These are phyloP conservation scores for Paracanthobrama guichenoti DNA, from an alignment of 2,113 vertebrate species.

Conservation along the genomic window DNA sequence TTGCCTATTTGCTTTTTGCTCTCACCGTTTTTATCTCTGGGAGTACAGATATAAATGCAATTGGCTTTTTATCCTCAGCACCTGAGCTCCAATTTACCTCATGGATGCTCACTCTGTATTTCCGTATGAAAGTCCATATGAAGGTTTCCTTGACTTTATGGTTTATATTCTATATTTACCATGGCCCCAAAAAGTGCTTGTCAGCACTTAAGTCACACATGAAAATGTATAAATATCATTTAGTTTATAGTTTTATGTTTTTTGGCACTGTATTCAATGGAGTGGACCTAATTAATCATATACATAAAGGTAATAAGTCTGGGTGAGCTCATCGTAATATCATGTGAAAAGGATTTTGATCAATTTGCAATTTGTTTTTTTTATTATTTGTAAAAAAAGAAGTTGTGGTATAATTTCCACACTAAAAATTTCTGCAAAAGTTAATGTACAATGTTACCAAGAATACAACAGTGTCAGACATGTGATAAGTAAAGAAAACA, in stretches of 20 bases:
- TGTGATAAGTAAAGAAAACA: too few relatives aligned
- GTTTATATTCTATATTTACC: not conserved
- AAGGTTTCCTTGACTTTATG: not conserved
- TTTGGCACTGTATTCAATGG: not conserved
- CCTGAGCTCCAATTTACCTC: constrained; percentile 5
- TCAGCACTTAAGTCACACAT: not conserved
- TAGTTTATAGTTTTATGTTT: not conserved
- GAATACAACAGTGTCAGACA: too few relatives aligned
- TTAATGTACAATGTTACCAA: too few relatives aligned
- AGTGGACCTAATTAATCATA: too few relatives aligned
- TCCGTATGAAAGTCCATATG: too few relatives aligned
- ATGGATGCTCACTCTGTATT: not conserved
- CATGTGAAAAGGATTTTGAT: too few relatives aligned
- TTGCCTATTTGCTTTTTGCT: not conserved
- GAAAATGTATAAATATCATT: not conserved
- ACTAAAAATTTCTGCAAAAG: too few relatives aligned
- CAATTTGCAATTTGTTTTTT: too few relatives aligned
- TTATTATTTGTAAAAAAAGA: too few relatives aligned
- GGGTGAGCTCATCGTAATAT: too few relatives aligned
- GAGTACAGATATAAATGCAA: not conserved
- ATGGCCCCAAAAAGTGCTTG: not conserved
- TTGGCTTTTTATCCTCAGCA: not conserved
- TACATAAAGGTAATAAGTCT: too few relatives aligned
- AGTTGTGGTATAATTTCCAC: too few relatives aligned
- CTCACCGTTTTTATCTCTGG: not conserved